A percentile compares a stretch with the other conserved stretches of the same genome.
These are phyloP conservation scores for Bufo bufo DNA, from an alignment of 2,113 vertebrate species.

Conservation along the genomic window DNA sequence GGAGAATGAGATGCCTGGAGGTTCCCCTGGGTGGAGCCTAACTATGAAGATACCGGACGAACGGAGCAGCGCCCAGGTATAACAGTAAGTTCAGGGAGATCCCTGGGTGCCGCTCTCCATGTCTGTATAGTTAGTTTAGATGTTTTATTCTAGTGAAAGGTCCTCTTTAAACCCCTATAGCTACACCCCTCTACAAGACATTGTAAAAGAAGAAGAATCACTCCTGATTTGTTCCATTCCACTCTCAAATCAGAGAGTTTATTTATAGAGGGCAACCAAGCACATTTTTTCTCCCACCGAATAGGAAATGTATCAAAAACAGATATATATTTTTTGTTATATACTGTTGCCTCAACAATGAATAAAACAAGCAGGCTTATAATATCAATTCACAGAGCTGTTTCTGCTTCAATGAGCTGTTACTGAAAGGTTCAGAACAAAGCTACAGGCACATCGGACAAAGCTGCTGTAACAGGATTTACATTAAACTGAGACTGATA, in stretches of 20 bases:
- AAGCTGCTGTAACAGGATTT: slow-evolving; percentile 76
- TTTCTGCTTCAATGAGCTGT: slow-evolving; percentile 80
- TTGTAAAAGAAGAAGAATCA: neutral
- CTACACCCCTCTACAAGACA: neutral
- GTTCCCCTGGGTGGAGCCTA: no score
- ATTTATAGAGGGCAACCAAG: neutral
- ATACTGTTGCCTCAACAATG: slow-evolving; percentile 70
- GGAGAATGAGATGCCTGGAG: no score
- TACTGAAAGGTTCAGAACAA: slow-evolving; percentile 80
- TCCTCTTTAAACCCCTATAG: neutral
- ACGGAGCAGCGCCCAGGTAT: no score
- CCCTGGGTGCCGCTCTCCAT: no score
- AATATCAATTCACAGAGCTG: slow-evolving; percentile 78
- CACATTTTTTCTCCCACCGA: neutral
- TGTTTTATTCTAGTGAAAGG: no score
- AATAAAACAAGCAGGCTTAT: slow-evolving; percentile 75
- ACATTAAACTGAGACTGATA: slow-evolving; percentile 76
- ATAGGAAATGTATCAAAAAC: slow-evolving; percentile 16
- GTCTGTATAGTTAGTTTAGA: no score
- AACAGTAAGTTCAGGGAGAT: no score
- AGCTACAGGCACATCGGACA: slow-evolving; percentile 77
- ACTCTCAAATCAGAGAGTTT: neutral
- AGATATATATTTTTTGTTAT: slow-evolving; percentile 61
- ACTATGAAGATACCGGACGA: no score
- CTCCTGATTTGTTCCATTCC: neutral